Evolutionary conservation across 2,888 invertebrate species (phyloP).

Genomic region (Cerastis leucographa): DNA sequence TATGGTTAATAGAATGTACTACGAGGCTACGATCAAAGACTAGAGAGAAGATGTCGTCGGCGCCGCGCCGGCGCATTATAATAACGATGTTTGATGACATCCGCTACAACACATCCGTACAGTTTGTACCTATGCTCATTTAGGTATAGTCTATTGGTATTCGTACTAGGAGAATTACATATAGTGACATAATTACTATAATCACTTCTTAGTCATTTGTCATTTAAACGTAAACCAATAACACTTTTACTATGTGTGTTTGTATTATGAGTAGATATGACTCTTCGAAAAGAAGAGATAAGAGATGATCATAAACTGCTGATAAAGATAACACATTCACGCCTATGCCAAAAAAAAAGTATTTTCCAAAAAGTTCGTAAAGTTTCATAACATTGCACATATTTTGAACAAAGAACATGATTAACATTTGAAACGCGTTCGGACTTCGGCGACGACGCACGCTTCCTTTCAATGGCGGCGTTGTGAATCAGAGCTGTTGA

Average conservation of each 20-base stretch:
- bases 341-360: not conserved
- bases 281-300: constrained; percentile 4
- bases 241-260: not conserved
- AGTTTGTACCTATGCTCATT: not conserved
- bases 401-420: constrained; percentile 55
- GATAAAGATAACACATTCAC: constrained; percentile 3
- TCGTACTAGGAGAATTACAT: not conserved
- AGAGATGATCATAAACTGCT: not conserved
- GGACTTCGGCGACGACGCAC: constrained; percentile 31
- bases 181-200: not conserved
- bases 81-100: constrained; percentile 1
- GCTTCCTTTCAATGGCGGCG: constrained; percentile 37
- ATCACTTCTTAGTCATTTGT: not conserved
- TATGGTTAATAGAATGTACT: constrained; percentile 5
- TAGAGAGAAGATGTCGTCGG: constrained; percentile 17
- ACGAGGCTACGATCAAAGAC: constrained; percentile 20
- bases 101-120: not conserved
- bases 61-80: constrained; percentile 1
- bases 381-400: constrained; percentile 42
- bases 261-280: not conserved
- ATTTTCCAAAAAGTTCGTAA: not conserved
- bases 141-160: not conserved
- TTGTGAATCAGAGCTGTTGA: constrained; percentile 55
- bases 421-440: constrained; percentile 39
- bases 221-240: no score